Evolutionary conservation across 92 coral and sea anemone genomes (phyloP).

Genomic region (Paramuricea clavata): DNA sequence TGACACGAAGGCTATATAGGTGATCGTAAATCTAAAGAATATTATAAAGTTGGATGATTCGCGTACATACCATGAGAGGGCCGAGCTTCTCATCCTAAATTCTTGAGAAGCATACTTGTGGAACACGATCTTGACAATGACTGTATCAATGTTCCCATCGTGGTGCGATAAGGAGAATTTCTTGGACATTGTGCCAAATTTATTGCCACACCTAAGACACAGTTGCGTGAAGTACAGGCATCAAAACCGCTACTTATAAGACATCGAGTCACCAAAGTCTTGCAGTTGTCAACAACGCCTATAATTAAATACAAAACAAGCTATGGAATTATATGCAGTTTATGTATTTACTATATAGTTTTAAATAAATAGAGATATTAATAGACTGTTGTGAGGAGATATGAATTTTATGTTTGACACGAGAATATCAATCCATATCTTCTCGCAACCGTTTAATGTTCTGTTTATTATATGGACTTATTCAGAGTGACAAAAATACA

Average conservation of each 20-base stretch:
- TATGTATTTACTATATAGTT: too few relatives aligned
- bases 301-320: too few relatives aligned
- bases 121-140: background rate
- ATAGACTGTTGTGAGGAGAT: too few relatives aligned
- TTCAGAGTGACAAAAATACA: too few relatives aligned
- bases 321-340: background rate
- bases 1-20: too few relatives aligned
- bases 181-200: background rate
- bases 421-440: too few relatives aligned
- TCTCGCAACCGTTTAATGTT: too few relatives aligned
- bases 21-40: background rate
- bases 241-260: background rate
- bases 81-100: background rate
- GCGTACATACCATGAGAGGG: background rate
- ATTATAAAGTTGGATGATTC: too few relatives aligned
- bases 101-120: background rate
- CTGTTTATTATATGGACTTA: too few relatives aligned
- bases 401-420: too few relatives aligned
- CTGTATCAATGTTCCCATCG: background rate
- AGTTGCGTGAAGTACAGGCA: background rate
- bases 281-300: background rate
- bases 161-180: background rate
- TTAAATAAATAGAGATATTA: too few relatives aligned
- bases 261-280: background rate
- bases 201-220: background rate